A percentile compares a stretch with the other conserved stretches of the same genome.
Conservation (phyloP, 2,113 vertebrate genomes). For the Cnemophilus loriae region DNA sequence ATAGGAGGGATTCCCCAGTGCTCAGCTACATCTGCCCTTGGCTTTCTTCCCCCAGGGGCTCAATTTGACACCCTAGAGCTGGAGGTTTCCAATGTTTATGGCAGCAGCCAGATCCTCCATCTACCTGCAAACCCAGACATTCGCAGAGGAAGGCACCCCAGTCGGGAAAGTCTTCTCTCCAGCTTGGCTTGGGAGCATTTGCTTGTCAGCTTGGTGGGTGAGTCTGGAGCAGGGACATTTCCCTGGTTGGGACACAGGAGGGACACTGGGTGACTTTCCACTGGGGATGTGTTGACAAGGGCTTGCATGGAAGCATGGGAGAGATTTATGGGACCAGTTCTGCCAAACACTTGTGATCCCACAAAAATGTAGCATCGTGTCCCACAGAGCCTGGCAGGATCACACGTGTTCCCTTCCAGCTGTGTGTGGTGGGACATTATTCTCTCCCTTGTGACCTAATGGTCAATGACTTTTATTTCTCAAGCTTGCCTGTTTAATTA, state of each 20-base stretch:
- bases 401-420: slow-evolving; percentile 5
- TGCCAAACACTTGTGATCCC: slow-evolving; percentile 49
- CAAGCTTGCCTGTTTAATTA: slow-evolving; percentile 27
- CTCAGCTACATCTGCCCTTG: neutral
- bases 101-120: neutral
- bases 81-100: neutral
- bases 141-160: neutral
- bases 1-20: neutral
- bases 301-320: neutral
- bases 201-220: neutral
- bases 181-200: neutral
- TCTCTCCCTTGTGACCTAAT: slow-evolving; percentile 31
- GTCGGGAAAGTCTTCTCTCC: neutral
- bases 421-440: slow-evolving; percentile 23
- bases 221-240: neutral
- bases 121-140: neutral
- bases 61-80: neutral
- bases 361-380: slow-evolving; percentile 11
- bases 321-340: slow-evolving; percentile 12
- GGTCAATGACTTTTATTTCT: slow-evolving; percentile 55
- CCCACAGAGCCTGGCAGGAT: slow-evolving; percentile 29
- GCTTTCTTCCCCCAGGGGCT: neutral
- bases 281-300: neutral
- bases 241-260: neutral
- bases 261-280: neutral